These are phyloP conservation scores for Stomorhina lunata DNA, from an alignment of 2,888 invertebrate species.

Conservation along the genomic window DNA sequence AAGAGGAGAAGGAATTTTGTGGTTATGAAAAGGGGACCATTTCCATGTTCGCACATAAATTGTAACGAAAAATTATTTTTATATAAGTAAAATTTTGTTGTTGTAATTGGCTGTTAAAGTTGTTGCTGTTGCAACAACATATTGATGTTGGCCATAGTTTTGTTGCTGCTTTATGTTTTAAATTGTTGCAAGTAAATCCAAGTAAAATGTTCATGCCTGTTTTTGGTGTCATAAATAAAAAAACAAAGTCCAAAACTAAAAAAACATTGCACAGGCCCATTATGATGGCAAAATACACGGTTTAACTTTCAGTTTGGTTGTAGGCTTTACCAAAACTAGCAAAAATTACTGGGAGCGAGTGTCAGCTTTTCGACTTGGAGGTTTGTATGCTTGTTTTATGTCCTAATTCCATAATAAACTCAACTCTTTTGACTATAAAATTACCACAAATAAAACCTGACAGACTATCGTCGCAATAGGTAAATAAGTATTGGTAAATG, in stretches of 20 bases:
- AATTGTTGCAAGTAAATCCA: conserved; percentile 10
- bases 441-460: conserved; percentile 22
- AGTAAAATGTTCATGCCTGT: conserved; percentile 30
- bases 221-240: conserved; percentile 58
- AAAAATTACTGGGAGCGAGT: not conserved
- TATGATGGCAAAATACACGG: not conserved
- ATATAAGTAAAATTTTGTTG: conserved; percentile 29
- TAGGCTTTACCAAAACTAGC: not conserved
- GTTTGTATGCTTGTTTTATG: conserved; percentile 60
- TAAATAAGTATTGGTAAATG: too few species aligned
- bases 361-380: not conserved
- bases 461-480: not conserved
- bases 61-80: conserved; percentile 26
- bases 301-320: not conserved
- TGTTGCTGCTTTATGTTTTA: too few species aligned
- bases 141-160: conserved; percentile 41
- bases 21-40: conserved; percentile 22
- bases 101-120: conserved; percentile 50
- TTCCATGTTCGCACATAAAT: conserved; percentile 57
- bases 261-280: not conserved
- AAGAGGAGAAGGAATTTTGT: not conserved
- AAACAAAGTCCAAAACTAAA: conserved; percentile 18
- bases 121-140: not conserved
- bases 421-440: conserved; percentile 65
- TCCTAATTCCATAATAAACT: conserved; percentile 77